A percentile compares a stretch with the other conserved stretches of the same genome.
phyloP scores from a whole-genome alignment of 2,888 invertebrate genomes.

The Hypsopygia costalis region DNA sequence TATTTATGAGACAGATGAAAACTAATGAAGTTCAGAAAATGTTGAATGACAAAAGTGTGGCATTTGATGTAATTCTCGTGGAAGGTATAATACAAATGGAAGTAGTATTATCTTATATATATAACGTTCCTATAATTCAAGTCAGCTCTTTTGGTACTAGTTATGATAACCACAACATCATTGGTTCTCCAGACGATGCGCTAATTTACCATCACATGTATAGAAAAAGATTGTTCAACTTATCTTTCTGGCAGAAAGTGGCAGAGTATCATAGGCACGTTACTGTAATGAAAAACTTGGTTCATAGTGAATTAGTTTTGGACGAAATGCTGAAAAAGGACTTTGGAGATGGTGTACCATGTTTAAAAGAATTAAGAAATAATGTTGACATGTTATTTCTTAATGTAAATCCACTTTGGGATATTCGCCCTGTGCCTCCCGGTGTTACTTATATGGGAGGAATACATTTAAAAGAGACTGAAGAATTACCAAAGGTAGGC shows the following conservation, averaged over 20 bases:
- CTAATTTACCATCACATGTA: conserved; percentile 20
- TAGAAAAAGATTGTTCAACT: conserved; percentile 25
- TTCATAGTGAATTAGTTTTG: neutral
- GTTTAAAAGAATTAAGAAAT: conserved; percentile 1
- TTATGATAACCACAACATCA: conserved; percentile 10
- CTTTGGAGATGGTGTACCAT: neutral
- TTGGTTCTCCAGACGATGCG: conserved; percentile 28
- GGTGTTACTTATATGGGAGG: conserved; percentile 40
- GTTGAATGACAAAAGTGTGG: conserved; percentile 20
- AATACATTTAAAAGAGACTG: conserved; percentile 30
- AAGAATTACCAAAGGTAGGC: conserved; percentile 24
- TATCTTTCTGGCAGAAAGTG: conserved; percentile 31
- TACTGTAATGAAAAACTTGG: neutral
- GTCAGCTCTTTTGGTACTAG: conserved; percentile 33
- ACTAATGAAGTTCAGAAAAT: conserved; percentile 24
- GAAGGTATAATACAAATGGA: conserved; percentile 28
- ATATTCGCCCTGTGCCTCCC: conserved; percentile 37
- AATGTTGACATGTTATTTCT: conserved; percentile 38
- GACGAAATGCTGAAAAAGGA: neutral
- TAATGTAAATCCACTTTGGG: conserved; percentile 40
- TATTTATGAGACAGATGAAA: conserved; percentile 19
- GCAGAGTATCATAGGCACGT: conserved; percentile 16
- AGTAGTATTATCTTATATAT: conserved; percentile 26
- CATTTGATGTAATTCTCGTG: conserved; percentile 35
- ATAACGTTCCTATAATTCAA: conserved; percentile 34